Conservation (phyloP, 2,888 invertebrate species). For the Pharmacophagus antenor region DNA sequence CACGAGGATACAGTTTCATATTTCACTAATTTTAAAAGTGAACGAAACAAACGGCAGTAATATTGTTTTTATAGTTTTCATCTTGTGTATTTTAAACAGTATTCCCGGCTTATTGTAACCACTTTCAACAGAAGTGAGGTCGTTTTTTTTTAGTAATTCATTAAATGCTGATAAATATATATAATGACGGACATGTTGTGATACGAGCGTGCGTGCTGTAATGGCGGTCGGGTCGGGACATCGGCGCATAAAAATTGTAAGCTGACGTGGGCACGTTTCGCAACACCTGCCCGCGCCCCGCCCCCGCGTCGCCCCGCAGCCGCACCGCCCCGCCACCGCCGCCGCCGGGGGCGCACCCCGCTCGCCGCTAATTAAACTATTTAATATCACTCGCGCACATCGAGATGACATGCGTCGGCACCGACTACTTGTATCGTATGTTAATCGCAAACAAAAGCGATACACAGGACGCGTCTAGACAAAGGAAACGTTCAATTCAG, state of each 20-base stretch:
- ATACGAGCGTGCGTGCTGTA: constrained; percentile 58
- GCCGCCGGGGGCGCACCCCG: constrained; percentile 1
- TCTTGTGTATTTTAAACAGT: not conserved
- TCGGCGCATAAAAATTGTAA: constrained; percentile 64
- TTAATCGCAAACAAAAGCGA: constrained; percentile 21
- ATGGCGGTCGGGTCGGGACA: constrained; percentile 54
- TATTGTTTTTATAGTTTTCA: too few relatives aligned
- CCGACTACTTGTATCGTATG: constrained; percentile 14
- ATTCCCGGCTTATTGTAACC: not conserved
- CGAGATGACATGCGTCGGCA: constrained; percentile 22
- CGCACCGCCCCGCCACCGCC: constrained; percentile 17
- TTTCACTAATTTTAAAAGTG: too few relatives aligned
- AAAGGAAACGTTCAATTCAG: too few relatives aligned
- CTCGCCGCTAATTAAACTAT: constrained; percentile 24
- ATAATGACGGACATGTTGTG: constrained; percentile 54
- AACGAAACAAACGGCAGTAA: too few relatives aligned
- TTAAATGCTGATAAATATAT: constrained; percentile 36
- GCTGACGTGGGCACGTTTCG: constrained; percentile 58
- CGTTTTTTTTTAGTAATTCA: not conserved
- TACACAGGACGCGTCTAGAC: too few relatives aligned
- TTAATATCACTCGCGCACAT: constrained; percentile 28
- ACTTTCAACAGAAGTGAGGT: not conserved
- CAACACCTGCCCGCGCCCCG: constrained; percentile 54
- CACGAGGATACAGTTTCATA: too few relatives aligned
- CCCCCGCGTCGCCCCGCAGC: constrained; percentile 34